Evolutionary conservation across 2,113 vertebrate genomes (phyloP).

Genomic region (Pheucticus melanocephalus): DNA sequence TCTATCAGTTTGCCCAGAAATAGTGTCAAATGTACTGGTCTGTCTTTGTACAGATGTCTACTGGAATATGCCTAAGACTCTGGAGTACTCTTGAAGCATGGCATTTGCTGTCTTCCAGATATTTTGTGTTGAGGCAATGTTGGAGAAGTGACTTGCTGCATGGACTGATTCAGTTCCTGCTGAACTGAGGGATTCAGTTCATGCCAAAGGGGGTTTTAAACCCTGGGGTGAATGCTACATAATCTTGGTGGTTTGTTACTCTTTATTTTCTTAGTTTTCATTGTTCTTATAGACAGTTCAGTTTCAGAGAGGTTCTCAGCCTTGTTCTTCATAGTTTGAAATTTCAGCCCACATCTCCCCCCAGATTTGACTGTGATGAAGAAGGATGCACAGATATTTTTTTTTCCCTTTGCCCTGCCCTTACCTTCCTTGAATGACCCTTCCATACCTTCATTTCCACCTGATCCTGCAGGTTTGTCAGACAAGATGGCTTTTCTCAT

Average conservation of each 20-base stretch:
- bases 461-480: background rate
- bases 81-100: background rate
- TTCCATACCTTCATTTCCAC: background rate
- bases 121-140: fast-evolving
- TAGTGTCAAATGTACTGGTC: background rate
- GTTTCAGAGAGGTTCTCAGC: background rate
- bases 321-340: background rate
- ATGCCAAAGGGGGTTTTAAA: background rate
- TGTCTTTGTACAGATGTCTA: background rate
- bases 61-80: background rate
- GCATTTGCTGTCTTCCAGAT: background rate
- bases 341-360: background rate
- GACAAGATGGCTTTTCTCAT: background rate
- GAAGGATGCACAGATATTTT: background rate
- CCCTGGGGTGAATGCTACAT: background rate
- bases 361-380: background rate
- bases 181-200: background rate
- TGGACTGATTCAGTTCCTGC: fast-evolving
- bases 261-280: background rate
- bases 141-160: background rate
- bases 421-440: background rate
- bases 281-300: background rate
- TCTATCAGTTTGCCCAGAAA: background rate
- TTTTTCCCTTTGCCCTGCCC: background rate
- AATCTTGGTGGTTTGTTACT: background rate